phyloP scores from a whole-genome alignment of 2,888 invertebrate genomes.

The Melinaea marsaeus region DNA sequence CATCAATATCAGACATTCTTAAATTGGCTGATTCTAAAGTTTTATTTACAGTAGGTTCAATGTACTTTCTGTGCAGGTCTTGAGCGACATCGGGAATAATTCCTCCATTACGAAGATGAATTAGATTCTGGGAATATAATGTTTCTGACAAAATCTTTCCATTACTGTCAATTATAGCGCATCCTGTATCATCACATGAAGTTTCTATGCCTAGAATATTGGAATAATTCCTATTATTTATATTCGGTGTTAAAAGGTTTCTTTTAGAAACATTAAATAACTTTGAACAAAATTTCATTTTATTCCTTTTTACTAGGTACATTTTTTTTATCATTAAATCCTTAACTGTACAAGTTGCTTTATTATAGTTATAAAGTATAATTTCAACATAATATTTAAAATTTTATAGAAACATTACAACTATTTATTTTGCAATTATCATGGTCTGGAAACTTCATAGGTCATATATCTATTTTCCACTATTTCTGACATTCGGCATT shows the following conservation, averaged over 20 bases:
- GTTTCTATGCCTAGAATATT: conserved; percentile 95
- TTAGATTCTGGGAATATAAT: conserved; percentile 86
- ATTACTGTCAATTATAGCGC: conserved; percentile 87
- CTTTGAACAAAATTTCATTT: neutral
- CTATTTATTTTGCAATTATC: no score
- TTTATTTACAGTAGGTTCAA: conserved; percentile 83
- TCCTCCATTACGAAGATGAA: conserved; percentile 88
- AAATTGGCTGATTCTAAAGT: conserved; percentile 82
- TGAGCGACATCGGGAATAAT: conserved; percentile 94
- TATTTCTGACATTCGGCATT: no score
- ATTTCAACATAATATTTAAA: no score
- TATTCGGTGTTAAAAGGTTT: neutral
- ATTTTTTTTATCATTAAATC: no score
- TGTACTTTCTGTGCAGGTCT: conserved; percentile 87
- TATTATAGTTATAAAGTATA: no score
- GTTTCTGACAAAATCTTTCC: conserved; percentile 89
- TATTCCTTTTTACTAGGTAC: neutral
- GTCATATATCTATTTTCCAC: no score
- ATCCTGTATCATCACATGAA: conserved; percentile 98
- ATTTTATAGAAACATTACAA: no score
- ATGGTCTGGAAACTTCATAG: no score
- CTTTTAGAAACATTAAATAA: neutral
- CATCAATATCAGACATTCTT: conserved; percentile 83
- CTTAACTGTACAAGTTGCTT: no score
- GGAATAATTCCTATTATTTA: conserved; percentile 12